A percentile compares a stretch with the other conserved stretches of the same genome.
phyloP scores from a whole-genome alignment of 2,797 vertebrate species.

The Danio kyathit region DNA sequence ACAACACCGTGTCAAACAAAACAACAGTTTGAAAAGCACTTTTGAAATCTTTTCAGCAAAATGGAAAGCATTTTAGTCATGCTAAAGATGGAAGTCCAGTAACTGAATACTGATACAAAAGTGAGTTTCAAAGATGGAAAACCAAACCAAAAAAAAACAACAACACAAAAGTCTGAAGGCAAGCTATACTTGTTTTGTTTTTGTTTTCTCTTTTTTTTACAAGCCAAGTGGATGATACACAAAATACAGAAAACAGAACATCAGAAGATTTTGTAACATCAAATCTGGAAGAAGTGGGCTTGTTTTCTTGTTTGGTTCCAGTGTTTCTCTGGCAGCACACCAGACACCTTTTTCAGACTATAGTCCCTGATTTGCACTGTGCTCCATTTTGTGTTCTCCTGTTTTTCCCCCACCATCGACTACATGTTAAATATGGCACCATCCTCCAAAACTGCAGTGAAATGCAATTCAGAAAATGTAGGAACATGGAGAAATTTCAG shows the following conservation, averaged over 20 bases:
- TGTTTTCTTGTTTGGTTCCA: slow-evolving; percentile 62
- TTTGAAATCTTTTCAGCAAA: slow-evolving; percentile 77
- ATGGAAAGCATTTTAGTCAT: slow-evolving; percentile 79
- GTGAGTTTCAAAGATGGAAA: slow-evolving; percentile 82
- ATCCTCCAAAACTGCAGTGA: slow-evolving; percentile 72
- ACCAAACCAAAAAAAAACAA: slow-evolving; percentile 35
- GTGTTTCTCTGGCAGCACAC: slow-evolving; percentile 77
- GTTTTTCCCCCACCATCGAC: slow-evolving; percentile 50
- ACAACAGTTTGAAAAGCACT: slow-evolving; percentile 86
- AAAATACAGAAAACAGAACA: slow-evolving; percentile 81
- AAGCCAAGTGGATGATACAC: slow-evolving; percentile 84
- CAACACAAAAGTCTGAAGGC: slow-evolving; percentile 80
- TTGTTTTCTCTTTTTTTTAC: slow-evolving; percentile 75
- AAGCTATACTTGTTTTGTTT: slow-evolving; percentile 75
- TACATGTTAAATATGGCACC: slow-evolving; percentile 71
- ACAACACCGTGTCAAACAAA: slow-evolving; percentile 84
- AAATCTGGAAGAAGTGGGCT: slow-evolving; percentile 77
- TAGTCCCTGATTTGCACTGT: slow-evolving; percentile 79
- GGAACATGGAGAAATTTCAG: slow-evolving; percentile 77
- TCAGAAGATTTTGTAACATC: slow-evolving; percentile 72
- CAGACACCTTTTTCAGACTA: slow-evolving; percentile 63
- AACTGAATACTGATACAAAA: slow-evolving; percentile 83
- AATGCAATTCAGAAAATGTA: slow-evolving; percentile 57
- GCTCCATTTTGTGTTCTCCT: slow-evolving; percentile 66
- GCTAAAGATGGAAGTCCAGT: slow-evolving; percentile 78